phyloP scores from a whole-genome alignment of 2,797 vertebrate genomes.

The Benthosema pterotum region DNA sequence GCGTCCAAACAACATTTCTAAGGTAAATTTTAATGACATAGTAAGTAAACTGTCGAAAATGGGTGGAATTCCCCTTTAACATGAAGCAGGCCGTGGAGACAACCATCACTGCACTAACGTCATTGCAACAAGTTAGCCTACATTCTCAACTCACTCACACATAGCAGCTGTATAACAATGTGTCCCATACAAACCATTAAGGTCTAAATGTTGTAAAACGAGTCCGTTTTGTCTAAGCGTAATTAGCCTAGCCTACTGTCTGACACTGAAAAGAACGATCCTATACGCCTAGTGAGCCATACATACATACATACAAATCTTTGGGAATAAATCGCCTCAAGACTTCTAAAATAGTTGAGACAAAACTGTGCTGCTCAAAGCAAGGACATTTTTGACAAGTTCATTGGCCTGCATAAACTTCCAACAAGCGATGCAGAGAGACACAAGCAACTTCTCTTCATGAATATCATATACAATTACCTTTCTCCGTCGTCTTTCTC shows the following conservation, averaged over 20 bases:
- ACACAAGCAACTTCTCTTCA: neutral
- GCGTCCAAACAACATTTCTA: too few species aligned
- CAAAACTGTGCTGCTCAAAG: neutral
- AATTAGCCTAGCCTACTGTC: neutral
- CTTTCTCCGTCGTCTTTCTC: slow-evolving; percentile 64
- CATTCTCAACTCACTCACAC: slow-evolving; percentile 36
- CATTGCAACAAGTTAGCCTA: slow-evolving; percentile 50
- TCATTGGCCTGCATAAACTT: neutral
- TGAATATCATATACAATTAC: slow-evolving; percentile 58
- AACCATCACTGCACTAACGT: neutral
- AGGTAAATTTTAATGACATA: too few species aligned
- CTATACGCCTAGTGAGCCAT: neutral
- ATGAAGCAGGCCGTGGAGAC: slow-evolving; percentile 36
- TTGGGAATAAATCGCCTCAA: too few species aligned
- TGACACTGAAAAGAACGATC: neutral
- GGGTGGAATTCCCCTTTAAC: too few species aligned
- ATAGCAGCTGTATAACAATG: slow-evolving; percentile 9
- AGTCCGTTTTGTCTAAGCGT: neutral
- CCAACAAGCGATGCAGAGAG: neutral
- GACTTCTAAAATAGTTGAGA: neutral
- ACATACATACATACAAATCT: neutral
- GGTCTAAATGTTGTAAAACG: too few species aligned
- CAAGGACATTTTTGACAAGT: neutral
- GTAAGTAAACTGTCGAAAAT: too few species aligned
- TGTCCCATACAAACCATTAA: too few species aligned